Base-by-base conservation (phyloP, 92 coral and sea anemone genomes). In the Epizoanthus ramosus region DNA sequence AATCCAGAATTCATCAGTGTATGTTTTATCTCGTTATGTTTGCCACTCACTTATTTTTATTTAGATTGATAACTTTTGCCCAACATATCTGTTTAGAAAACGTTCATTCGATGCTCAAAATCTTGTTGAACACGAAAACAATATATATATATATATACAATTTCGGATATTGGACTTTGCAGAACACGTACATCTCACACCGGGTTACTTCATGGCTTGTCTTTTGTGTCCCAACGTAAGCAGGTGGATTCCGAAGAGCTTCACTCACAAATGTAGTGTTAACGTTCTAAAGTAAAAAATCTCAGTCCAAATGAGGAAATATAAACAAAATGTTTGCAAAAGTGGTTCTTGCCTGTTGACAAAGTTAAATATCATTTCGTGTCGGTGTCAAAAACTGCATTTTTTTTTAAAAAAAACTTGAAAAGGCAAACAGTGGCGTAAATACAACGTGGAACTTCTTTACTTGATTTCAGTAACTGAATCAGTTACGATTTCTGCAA, bases 181-280 rank as follows among this genome's bases (percentile, higher is more conserved):
- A 37, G 57, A 3, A 16, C 56, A 71, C 21, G 16, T 45, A 22
- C n/a, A 39, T 47, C 57, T n/a, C 28, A 71, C 75, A n/a, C 57
- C 35, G 17, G 22, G 23, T 17, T 2, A 28, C 21, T 39, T 41
- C 57, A 24, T 43, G 45, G 57, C 50, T 71, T 43, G 58, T 8
- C 33, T 19, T 68, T 71, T 71, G 57, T 45, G 57, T 45, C 57
- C 21, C 6, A 43, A 22, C 22, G 75, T 56, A n/a, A 45, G 50
- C 75, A 71, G 75, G 75, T 71, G 75, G 45, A 45, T 45, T 21
- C 33, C 18, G 47, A 66, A 71, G 23, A 71, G 57, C 7, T 56
- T 19, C 3, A 45, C n/a, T 13, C 14, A 54, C 45, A 28, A 8
- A 50, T 50, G 5, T 2, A 67, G 14, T 64, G 4, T 37, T 37